phyloP scores from a whole-genome alignment of 2,113 vertebrate genomes.

The Limnothrissa miodon region DNA sequence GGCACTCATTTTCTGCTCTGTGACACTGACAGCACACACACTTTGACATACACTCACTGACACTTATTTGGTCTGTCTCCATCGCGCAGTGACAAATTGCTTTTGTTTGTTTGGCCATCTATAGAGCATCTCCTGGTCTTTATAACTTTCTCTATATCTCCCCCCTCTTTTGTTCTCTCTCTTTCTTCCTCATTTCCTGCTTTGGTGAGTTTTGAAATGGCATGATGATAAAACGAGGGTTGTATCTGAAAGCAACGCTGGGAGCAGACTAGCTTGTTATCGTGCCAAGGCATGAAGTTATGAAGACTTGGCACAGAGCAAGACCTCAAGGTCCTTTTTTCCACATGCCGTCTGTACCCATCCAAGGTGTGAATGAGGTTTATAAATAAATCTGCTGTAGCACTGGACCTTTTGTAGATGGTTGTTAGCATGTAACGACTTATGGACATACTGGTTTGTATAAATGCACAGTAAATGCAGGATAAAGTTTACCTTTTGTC shows the following conservation, averaged over 20 bases:
- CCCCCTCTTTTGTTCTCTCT: constrained; percentile 16
- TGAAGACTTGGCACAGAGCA: constrained; percentile 23
- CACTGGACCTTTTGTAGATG: background rate
- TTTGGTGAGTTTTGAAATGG: background rate
- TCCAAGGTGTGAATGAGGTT: constrained; percentile 24
- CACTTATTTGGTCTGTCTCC: background rate
- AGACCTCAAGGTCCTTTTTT: constrained; percentile 23
- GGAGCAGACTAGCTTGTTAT: constrained; percentile 29
- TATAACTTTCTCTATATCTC: constrained; percentile 17
- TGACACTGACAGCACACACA: background rate
- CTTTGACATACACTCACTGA: background rate
- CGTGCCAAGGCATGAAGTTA: constrained; percentile 30
- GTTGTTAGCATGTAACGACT: no score
- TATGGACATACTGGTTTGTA: no score
- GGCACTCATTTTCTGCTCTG: background rate
- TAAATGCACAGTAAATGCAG: no score
- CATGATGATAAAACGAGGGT: constrained; percentile 16
- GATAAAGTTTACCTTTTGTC: no score
- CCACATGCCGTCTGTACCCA: background rate
- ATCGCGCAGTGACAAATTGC: background rate
- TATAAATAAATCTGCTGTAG: constrained; percentile 3
- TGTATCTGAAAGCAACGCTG: background rate
- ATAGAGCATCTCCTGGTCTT: background rate
- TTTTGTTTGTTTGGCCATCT: constrained; percentile 15
- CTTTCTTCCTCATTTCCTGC: background rate